Evolutionary conservation across 2,113 vertebrate genomes (phyloP), one percentile per base, ranked within the genome.

Genomic region (Engraulis encrasicolus): DNA sequence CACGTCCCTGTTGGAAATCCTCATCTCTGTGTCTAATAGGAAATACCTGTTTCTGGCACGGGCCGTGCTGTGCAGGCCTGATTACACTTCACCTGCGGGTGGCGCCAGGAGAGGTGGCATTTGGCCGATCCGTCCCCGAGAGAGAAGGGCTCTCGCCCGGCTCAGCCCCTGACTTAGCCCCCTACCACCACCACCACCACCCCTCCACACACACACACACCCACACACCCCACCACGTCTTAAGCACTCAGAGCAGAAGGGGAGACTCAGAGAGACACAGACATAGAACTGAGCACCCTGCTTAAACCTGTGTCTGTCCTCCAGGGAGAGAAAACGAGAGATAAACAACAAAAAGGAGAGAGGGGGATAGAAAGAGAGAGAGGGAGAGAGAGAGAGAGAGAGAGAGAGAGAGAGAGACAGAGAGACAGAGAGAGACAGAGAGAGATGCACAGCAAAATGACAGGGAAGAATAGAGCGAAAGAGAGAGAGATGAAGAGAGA

Each of bases 21-120:
- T 93, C 92, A 92, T 93, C 92, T 89, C 95, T 92, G 94, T 94
- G 94, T 95, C 95, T 93, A 94, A 95, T 93, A 93, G 91, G 84
- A 92, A 94, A 88, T 92, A 93, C 92, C 93, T 92, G 91, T 87
- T 92, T 87, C 91, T 94, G 93, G 94, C 94, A 89, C 83, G 66
- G 85, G 81, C 89, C 90, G 90, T 74, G 88, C 94, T 91, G 90
- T 86, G 50, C 86, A 83, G 79, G 93, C 92, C 87, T 66, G 93
- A 95, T 95, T 93, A 92, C 91, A 91, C 93, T 88, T 93, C 91
- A 95, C 92, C 91, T 92, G 89, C 85, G 79, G 87, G 79, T 80
- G 78, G 89, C 91, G 93, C 93, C 93, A 93, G 93, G 93, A 90
- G 93, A 94, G 92, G 91, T 93, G 95, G 94, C 92, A 95, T 95